Conservation (phyloP, 2,888 invertebrate species). For the Troilus luridus region DNA sequence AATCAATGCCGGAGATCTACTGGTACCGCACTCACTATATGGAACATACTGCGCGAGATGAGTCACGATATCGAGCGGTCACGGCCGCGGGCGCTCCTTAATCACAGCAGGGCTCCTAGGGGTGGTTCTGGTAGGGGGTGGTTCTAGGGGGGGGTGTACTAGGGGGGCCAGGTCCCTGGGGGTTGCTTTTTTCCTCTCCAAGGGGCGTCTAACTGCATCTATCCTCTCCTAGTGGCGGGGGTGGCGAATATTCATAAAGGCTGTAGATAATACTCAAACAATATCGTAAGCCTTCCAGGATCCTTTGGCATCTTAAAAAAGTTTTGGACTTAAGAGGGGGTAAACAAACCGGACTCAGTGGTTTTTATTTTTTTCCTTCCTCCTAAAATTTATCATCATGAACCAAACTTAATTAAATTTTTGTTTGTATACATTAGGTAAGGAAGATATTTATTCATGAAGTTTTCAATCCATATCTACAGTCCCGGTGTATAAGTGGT, state of each 20-base stretch:
- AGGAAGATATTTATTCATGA: no score
- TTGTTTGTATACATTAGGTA: no score
- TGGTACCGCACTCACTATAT: slow-evolving; percentile 15
- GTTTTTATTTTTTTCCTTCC: no score
- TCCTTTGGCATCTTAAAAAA: background rate
- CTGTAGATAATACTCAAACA: background rate
- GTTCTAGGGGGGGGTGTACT: no score
- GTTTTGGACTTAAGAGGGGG: background rate
- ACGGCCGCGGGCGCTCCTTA: slow-evolving; percentile 49
- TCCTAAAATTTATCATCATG: no score
- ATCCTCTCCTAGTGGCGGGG: background rate
- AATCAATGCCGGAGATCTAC: background rate
- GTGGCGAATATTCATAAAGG: background rate
- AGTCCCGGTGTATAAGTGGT: no score
- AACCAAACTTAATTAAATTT: no score
- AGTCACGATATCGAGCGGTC: slow-evolving; percentile 42
- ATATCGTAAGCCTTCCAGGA: background rate
- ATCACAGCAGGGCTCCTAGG: slow-evolving; percentile 49
- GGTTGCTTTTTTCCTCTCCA: slow-evolving; percentile 30
- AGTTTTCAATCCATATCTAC: no score
- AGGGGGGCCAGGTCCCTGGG: background rate
- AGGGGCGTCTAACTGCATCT: slow-evolving; percentile 26
- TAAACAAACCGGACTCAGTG: no score
- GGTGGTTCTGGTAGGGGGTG: background rate
- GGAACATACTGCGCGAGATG: slow-evolving; percentile 23